Percentiles rank a stretch among this genome's conserved stretches.
phyloP scores from a whole-genome alignment of 2,113 vertebrate genomes.

The Gallinago paraguaiae region DNA sequence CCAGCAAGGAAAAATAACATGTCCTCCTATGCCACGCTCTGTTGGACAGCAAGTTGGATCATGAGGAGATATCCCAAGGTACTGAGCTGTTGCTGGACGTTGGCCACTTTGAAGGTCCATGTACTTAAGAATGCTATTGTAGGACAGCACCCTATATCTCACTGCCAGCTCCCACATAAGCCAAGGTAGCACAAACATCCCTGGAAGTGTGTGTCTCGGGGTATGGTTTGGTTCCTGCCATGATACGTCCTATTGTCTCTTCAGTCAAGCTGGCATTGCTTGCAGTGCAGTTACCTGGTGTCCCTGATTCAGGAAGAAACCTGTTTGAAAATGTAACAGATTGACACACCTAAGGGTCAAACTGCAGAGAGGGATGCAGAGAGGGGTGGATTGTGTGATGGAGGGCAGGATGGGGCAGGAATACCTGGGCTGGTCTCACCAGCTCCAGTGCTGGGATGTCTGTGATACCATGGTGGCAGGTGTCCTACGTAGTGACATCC shows the following conservation, averaged over 20 bases:
- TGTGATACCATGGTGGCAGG: not conserved
- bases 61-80: not conserved
- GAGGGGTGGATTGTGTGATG: not conserved
- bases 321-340: not conserved
- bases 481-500: not conserved
- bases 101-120: not conserved
- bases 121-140: not conserved
- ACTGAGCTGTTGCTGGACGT: not conserved
- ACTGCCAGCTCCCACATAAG: accelerated
- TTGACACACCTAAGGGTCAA: not conserved
- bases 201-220: accelerated
- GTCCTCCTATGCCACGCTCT: not conserved
- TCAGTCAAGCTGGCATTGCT: not conserved
- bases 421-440: not conserved
- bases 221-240: not conserved
- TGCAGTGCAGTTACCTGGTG: not conserved
- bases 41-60: not conserved
- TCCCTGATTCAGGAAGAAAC: not conserved
- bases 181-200: accelerated
- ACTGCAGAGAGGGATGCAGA: not conserved
- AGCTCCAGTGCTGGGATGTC: not conserved
- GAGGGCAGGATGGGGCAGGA: not conserved
- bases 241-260: not conserved
- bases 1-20: not conserved
- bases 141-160: not conserved